Base-by-base conservation (phyloP, 2,888 invertebrate genomes). In the Pterostichus niger region DNA sequence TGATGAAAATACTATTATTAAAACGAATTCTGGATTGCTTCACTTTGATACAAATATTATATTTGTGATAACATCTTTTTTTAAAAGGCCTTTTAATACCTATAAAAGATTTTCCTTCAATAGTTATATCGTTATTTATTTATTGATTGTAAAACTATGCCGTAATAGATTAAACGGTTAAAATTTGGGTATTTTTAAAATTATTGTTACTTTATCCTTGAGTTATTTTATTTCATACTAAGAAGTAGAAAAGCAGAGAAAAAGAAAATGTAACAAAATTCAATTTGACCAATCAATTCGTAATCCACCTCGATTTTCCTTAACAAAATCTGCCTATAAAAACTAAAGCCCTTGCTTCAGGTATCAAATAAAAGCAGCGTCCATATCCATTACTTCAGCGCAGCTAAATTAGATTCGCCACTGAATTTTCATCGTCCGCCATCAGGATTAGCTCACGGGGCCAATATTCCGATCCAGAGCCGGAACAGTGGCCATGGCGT, bases 381-480 rank as follows among this genome's bases (percentile, higher is more conserved):
- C 71, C 71, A 71, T 17, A 49, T 44, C 71, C 46, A 59, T 80
- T 80, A 80, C 80, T 68, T 17, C 17, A 11, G 49, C 35, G 68
- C 46, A 49, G 31, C 49, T 31, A 68, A 80, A 80, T 80, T 68
- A 80, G 80, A 64, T 79, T 80, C 68, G 35, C 68, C 64, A 68
- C 64, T 80, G 80, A 68, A 80, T 64, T 80, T 68, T 80, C 68
- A 49, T 80, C 68, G 79, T 56, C 77, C 40, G 75, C 46, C 49
- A 13, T 49, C 64, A 46, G 64, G 68, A 80, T 80, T 80, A 80
- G 52, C 80, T 49, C 49, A 33, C 13, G 54, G 46, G 52, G 64
- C 80, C 64, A 80, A 80, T 80, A 79, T 79, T 61, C 61, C 54
- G 64, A 33, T 49, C 49, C 49, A 10, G 49, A 49, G 49, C 49